Evolutionary conservation across 2,113 vertebrate genomes (phyloP), one percentile per base, ranked within the genome.

Genomic region (Sturnira hondurensis): DNA sequence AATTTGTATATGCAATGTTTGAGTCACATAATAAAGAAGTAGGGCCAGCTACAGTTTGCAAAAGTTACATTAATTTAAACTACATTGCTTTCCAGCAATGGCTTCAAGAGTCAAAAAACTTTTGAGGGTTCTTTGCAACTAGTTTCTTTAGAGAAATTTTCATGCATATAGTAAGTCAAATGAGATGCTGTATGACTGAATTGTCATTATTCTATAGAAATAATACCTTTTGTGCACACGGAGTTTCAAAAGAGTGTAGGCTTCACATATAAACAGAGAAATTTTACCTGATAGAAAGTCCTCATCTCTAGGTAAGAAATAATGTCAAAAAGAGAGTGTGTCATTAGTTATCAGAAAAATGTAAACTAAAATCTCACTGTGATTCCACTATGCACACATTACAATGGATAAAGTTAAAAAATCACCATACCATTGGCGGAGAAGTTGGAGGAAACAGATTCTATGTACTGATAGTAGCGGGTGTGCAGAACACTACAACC

Each of bases 1-100:
- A 50, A 92, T 90, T 92, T 96, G 70, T 86, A 89, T 20, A 33
- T 89, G 80, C 12, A 86, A 89, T 91, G 26, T 74, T 43, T 36
- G 50, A 83, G 38, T 78, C 43, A 83, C 19, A 41, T 56, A 68
- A 95, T 84, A 43, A 65, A 92, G 93, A 92, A 47, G 47, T 7
- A 41, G 54, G 43, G 43, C 33, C 73, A 45, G 67, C 61, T 82
- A 68, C 10, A 28, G 33, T 63, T 56, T 92, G 26, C 74, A 82
- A 86, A 83, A n/a, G 70, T 85, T 67, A n/a, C 47, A 89, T 67
- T 82, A 56, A 68, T 91, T 56, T 86, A 89, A 93, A 85, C 43
- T 81, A 88, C 24, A 85, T 3, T 77, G 70, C 50, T 81, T 76
- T 94, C 20, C 74, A 71, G 20, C 43, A 80, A 67, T 61, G 36